phyloP scores from a whole-genome alignment of 2,888 invertebrate genomes.

The Nesidiocoris tenuis region DNA sequence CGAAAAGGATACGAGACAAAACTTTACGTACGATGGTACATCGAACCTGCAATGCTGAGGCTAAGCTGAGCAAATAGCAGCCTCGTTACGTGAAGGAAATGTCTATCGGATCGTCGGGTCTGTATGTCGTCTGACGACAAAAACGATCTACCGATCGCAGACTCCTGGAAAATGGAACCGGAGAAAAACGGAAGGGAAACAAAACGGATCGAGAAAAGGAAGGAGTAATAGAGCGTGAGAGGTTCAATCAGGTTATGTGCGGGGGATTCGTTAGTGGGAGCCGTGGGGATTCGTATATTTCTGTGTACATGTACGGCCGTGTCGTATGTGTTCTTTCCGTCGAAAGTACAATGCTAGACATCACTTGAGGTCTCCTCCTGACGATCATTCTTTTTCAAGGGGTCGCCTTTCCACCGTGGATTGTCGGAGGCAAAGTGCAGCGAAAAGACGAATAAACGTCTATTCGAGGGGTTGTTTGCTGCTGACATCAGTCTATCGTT shows the following conservation, averaged over 20 bases:
- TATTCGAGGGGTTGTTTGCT: background rate
- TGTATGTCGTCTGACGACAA: background rate
- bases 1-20: too few relatives aligned
- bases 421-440: background rate
- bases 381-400: too few relatives aligned
- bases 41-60: too few relatives aligned
- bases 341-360: background rate
- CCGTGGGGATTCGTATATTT: background rate
- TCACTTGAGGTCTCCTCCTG: background rate
- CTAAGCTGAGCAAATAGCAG: too few relatives aligned
- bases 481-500: background rate
- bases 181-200: background rate
- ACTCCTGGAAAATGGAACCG: background rate
- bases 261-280: constrained; percentile 17
- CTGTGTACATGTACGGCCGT: too few relatives aligned
- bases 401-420: background rate
- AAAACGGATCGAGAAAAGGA: constrained; percentile 12
- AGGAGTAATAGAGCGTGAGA: constrained; percentile 27
- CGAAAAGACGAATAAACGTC: background rate
- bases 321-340: background rate
- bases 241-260: constrained; percentile 24
- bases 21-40: too few relatives aligned
- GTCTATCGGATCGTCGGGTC: background rate
- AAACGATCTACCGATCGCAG: background rate
- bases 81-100: background rate